Evolutionary conservation across 2,888 invertebrate species (phyloP), one percentile per base, ranked within the genome.

Genomic region (Shargacucullia verbasci): DNA sequence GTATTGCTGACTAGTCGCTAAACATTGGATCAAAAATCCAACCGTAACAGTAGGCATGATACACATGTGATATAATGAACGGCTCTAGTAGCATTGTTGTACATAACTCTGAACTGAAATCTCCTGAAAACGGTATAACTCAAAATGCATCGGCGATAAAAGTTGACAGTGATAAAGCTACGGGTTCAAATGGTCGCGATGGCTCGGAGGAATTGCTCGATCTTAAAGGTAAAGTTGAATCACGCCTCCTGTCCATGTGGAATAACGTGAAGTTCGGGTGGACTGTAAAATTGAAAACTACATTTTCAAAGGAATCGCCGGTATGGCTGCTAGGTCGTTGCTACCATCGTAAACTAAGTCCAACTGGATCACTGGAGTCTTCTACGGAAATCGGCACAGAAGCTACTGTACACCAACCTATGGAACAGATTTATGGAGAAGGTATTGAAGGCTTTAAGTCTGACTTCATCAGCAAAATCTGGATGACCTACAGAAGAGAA

Each of bases 211-310:
- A 94, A 57, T 78, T 89, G 44, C 78, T 91, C 14, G 96, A 96
- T 81, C 94, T 95, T 54, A 96, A 96, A 86, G 95, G 96, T 79
- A 97, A 96, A 93, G 96, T 98, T 71, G 98, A 98, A 87, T 97
- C 97, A 25, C 96, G 97, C 68, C 88, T 98, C 48, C 89, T 97
- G 80, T 97, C 98, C 37, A 97, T 98, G 95, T 98, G 98, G 98
- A 98, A 98, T 88, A 98, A 98, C 89, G 96, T 98, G 59, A 98
- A 98, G 93, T 98, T 98, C 90, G 98, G 96, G 44, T 97, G 97
- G 97, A 96, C 96, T 50, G 95, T 97, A 0, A 98, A 98, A 89
- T 91, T 97, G 67, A 96, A 96, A 86, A 96, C 96, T 0, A 95
- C 91, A 72, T 96, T 97, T 80, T 97, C 97, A 0, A 97, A 97